Evolutionary conservation across 30 jellyfish, hydroid and myxozoan genomes (phyloP).

Genomic region (Morbakka virulenta): DNA sequence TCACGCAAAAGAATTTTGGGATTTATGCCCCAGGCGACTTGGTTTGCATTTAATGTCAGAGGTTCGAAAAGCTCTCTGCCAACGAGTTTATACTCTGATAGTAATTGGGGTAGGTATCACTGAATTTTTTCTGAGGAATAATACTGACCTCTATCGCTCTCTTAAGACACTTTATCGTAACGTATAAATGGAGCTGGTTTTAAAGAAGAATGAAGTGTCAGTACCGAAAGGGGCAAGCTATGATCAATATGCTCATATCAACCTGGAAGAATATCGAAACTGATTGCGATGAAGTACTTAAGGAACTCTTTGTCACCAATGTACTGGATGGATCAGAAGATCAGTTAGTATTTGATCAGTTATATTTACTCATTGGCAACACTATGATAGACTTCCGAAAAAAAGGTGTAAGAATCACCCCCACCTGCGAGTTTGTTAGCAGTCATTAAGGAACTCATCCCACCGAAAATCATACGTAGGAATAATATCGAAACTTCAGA

Average conservation of each 20-base stretch:
- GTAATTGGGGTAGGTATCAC: too few relatives aligned
- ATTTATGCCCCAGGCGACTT: too few relatives aligned
- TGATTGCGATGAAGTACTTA: slow-evolving; percentile 24
- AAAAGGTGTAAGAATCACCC: slow-evolving; percentile 9
- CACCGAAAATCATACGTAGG: slow-evolving; percentile 36
- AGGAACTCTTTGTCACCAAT: slow-evolving; percentile 4
- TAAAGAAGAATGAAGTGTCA: slow-evolving; percentile 26
- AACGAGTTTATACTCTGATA: too few relatives aligned
- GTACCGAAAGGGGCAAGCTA: slow-evolving; percentile 9
- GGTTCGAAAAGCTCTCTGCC: too few relatives aligned
- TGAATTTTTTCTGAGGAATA: too few relatives aligned
- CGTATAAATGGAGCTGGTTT: slow-evolving; percentile 18
- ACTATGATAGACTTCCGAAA: slow-evolving; percentile 4
- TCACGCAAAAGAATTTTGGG: too few relatives aligned
- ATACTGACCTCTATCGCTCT: too few relatives aligned
- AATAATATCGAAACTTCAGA: slow-evolving; percentile 42
- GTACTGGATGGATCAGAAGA: slow-evolving; percentile 37
- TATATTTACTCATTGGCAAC: slow-evolving; percentile 27
- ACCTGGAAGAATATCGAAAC: slow-evolving; percentile 18
- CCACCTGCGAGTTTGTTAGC: slow-evolving; percentile 21
- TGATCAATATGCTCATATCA: slow-evolving; percentile 28
- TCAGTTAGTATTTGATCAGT: slow-evolving; percentile 31
- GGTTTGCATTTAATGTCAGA: too few relatives aligned
- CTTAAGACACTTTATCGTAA: slow-evolving; percentile 1
- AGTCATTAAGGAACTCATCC: slow-evolving; percentile 12